Evolutionary conservation across 2,888 invertebrate species (phyloP).

Genomic region (Leptinotarsa rubiginosa): DNA sequence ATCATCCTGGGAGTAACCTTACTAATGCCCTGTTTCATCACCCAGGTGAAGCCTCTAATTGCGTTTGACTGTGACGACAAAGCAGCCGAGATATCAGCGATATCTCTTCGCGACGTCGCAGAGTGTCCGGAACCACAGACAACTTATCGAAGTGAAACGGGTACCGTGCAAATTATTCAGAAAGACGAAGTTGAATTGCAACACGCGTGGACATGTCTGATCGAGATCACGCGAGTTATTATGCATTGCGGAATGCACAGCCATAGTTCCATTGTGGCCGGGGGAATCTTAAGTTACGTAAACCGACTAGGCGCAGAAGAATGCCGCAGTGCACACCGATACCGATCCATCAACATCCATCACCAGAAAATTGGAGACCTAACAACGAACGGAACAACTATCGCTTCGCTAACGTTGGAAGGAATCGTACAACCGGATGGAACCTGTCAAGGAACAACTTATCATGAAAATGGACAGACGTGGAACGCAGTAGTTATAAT

Average conservation of each 20-base stretch:
- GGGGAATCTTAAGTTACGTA: constrained; percentile 36
- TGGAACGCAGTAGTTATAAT: constrained; percentile 37
- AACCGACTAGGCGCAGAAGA: constrained; percentile 35
- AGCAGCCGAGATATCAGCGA: constrained; percentile 23
- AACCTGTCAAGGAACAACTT: constrained; percentile 29
- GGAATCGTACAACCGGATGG: constrained; percentile 29
- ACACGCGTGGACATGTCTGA: constrained; percentile 35
- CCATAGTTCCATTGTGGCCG: constrained; percentile 31
- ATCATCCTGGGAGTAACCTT: constrained; percentile 1
- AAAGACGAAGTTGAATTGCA: constrained; percentile 22
- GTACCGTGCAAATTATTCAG: constrained; percentile 24
- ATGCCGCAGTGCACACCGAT: constrained; percentile 34
- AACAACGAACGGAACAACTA: constrained; percentile 28
- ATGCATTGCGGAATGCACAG: too few species aligned
- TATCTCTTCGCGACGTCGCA: constrained; percentile 27
- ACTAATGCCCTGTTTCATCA: neutral
- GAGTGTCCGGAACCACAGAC: constrained; percentile 22
- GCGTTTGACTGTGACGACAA: constrained; percentile 34
- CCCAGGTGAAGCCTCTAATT: constrained; percentile 20
- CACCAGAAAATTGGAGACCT: constrained; percentile 29
- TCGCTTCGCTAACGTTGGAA: constrained; percentile 28
- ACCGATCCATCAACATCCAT: constrained; percentile 7
- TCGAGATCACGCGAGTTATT: constrained; percentile 29
- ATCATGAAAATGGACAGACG: constrained; percentile 29
- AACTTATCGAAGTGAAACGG: neutral